Evolutionary conservation across 2,888 invertebrate genomes (phyloP), one percentile per base, ranked within the genome.

Genomic region (Trisateles emortualis): DNA sequence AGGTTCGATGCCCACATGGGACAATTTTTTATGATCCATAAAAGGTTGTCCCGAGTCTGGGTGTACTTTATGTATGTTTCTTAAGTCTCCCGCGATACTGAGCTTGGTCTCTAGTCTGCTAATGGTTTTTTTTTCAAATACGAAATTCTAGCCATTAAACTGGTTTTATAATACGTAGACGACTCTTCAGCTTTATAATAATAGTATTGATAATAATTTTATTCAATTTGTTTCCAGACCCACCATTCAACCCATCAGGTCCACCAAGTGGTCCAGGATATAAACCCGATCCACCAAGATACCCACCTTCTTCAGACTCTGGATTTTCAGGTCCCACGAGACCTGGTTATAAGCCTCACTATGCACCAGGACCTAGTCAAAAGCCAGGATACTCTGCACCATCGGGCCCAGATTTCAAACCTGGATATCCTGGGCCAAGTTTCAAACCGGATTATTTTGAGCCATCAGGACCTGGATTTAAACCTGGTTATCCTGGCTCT

Each of bases 161-260:
- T n/a, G n/a, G n/a, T n/a, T n/a, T n/a, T n/a, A n/a, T n/a, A n/a
- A n/a, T n/a, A n/a, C n/a, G n/a, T n/a, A n/a, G n/a, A n/a, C 19
- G 2, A 19, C 19, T 19, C 19, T 19, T 19, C n/a, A n/a, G n/a
- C n/a, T n/a, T n/a, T n/a, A n/a, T n/a, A n/a, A n/a, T n/a, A n/a
- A n/a, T n/a, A n/a, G n/a, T n/a, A n/a, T n/a, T n/a, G n/a, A n/a
- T n/a, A n/a, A n/a, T n/a, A n/a, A n/a, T n/a, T n/a, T n/a, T n/a
- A n/a, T n/a, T n/a, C 9, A 1, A 24, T 17, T 40, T 10, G 42
- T 44, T 58, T 74, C 63, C 79, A 87, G 88, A 80, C 24, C 53
- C 68, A 52, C 64, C 76, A 0, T 85, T 79, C 52, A 74, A 78
- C 36, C 71, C 83, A n/a, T 86, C 83, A 9, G 72, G 72, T 0